These are phyloP conservation scores for Ooceraea biroi DNA, from an alignment of 1,140 invertebrate genomes.

Conservation along the genomic window DNA sequence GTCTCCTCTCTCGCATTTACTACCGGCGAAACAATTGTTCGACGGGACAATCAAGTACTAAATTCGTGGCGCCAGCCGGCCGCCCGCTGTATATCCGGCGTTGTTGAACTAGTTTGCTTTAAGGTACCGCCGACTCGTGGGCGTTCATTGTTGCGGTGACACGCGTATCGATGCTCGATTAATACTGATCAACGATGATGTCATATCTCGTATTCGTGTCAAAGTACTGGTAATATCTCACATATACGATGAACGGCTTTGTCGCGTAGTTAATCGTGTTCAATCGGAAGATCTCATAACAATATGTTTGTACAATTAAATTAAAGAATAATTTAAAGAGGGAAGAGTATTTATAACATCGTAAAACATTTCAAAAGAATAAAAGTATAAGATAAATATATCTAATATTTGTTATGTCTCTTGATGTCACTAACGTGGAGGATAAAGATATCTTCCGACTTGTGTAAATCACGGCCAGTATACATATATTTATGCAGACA, in stretches of 20 bases:
- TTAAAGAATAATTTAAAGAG: background rate
- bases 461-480: constrained; percentile 72
- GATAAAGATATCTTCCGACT: constrained; percentile 73
- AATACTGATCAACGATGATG: constrained; percentile 29
- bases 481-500: too few species aligned
- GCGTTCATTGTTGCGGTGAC: constrained; percentile 11
- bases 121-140: constrained; percentile 64
- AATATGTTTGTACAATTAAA: background rate
- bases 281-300: background rate
- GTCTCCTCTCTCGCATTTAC: constrained; percentile 55
- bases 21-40: constrained; percentile 78
- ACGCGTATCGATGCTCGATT: constrained; percentile 28
- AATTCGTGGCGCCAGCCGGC: constrained; percentile 76
- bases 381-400: background rate
- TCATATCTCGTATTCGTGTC: background rate
- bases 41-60: constrained; percentile 77
- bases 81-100: constrained; percentile 69
- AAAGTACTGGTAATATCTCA: background rate
- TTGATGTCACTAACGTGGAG: constrained; percentile 58
- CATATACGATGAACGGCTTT: background rate
- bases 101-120: constrained; percentile 65
- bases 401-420: constrained; percentile 29
- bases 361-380: background rate
- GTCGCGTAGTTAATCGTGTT: background rate
- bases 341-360: background rate